Evolutionary conservation across 1,140 invertebrate species (phyloP), one percentile per base, ranked within the genome.

Genomic region (Tetramorium parvispinum): DNA sequence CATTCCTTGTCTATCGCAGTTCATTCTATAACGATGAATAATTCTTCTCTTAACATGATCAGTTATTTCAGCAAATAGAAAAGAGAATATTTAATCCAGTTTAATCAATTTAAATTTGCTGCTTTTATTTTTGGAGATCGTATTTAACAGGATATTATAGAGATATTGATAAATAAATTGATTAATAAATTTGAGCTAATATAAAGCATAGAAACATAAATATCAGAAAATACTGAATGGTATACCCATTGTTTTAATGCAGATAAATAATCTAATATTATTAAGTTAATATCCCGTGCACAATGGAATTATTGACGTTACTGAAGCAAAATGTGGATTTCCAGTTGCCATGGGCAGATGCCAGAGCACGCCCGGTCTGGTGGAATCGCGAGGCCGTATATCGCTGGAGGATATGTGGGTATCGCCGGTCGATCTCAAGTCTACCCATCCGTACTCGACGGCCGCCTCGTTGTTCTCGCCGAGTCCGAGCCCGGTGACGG

Each of bases 291-390:
- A n/a, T 40, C 11, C 27, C 37, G 18, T 5, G 3, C 16, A 57
- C 21, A 37, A 21, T 43, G 1, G n/a, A 40, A 32, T 37, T 16
- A 75, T 3, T 10, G n/a, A n/a, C 59, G 13, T 24, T 18, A 27
- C 24, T 61, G n/a, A 68, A 43, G n/a, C 21, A 1, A 27, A 4
- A 10, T 51, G 21, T 61, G 11, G 89, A 92, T 91, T 90, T 87
- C 49, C 96, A 99, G 98, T 98, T 95, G 98, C 98, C 83, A 98
- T 99, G 97, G 98, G 98, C 90, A 96, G 99, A 88, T 98, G 98
- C 94, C 98, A 98, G 94, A 99, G 98, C 87, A 99, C 99, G 46
- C 99, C 99, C 24, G 99, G 98, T 16, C 95, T 99, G 75, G 97
- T 99, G 68, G 99, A 99, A 95, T 98, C 98, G 11, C 96, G 97